Percentiles rank a stretch among this genome's conserved stretches.
phyloP scores from a whole-genome alignment of 2,797 vertebrate genomes.

The Onychomys torridus region DNA sequence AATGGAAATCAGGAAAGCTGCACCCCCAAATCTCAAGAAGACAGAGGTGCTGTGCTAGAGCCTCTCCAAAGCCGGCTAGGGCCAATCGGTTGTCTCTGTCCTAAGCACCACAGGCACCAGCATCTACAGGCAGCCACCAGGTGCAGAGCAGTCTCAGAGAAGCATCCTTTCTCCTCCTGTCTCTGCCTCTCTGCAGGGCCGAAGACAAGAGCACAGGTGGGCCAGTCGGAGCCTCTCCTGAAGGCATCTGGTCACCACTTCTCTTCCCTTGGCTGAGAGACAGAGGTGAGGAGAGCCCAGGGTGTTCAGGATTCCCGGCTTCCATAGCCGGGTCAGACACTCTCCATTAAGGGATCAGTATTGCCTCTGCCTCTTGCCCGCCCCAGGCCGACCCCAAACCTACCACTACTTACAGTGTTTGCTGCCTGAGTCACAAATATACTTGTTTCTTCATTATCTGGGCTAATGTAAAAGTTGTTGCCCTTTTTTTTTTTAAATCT shows the following conservation, averaged over 20 bases:
- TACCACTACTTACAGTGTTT: background rate
- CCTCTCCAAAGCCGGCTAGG: constrained; percentile 51
- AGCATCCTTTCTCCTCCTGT: background rate
- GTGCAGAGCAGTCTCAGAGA: background rate
- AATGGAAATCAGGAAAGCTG: background rate
- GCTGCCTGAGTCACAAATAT: fast-evolving
- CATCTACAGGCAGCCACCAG: background rate
- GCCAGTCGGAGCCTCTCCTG: background rate
- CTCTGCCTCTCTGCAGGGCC: background rate
- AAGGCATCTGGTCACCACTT: background rate
- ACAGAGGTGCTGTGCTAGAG: constrained; percentile 73
- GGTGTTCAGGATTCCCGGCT: background rate
- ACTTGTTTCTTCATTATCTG: background rate
- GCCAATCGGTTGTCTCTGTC: background rate
- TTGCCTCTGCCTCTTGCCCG: background rate
- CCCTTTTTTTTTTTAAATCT: background rate
- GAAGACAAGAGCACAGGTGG: background rate
- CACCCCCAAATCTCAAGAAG: background rate
- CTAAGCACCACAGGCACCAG: fast-evolving
- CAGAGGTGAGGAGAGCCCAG: background rate
- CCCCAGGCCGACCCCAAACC: background rate
- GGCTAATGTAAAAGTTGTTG: background rate
- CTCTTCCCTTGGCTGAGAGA: background rate
- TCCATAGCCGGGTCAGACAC: background rate
- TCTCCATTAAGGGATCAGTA: background rate